Conservation (phyloP, 2,888 invertebrate genomes). For the Meganola albula region DNA sequence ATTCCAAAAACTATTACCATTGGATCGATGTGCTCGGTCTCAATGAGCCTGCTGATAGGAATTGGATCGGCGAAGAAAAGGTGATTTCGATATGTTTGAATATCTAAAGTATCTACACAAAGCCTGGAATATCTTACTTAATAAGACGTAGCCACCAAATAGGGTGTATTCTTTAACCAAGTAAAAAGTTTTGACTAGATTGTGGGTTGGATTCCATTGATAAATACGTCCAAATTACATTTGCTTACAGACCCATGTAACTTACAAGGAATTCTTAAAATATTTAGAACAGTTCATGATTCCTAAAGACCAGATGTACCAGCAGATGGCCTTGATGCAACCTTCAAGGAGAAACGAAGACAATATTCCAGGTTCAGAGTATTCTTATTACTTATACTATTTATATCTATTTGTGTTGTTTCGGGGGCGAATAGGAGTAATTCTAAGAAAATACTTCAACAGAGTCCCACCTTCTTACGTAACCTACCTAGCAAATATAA, state of each 20-base stretch:
- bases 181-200: too few relatives aligned
- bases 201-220: too few relatives aligned
- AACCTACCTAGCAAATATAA: too few relatives aligned
- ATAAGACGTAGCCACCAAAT: too few relatives aligned
- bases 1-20: slow-evolving; percentile 83
- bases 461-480: too few relatives aligned
- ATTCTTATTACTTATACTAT: too few relatives aligned
- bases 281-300: slow-evolving; percentile 81
- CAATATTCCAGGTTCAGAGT: slow-evolving; percentile 41
- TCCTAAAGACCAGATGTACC: slow-evolving; percentile 65
- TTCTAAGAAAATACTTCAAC: too few relatives aligned
- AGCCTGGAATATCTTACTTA: too few relatives aligned
- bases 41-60: slow-evolving; percentile 83
- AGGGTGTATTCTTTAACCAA: too few relatives aligned
- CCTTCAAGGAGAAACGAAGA: slow-evolving; percentile 52
- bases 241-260: slow-evolving; percentile 80
- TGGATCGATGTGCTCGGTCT: slow-evolving; percentile 84
- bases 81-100: slow-evolving; percentile 37
- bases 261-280: slow-evolving; percentile 82
- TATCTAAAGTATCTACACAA: background rate
- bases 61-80: slow-evolving; percentile 82
- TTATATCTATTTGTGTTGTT: too few relatives aligned
- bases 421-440: too few relatives aligned
- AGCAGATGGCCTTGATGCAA: slow-evolving; percentile 64
- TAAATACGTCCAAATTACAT: too few relatives aligned